Evolutionary conservation across 2,888 invertebrate species (phyloP), one percentile per base, ranked within the genome.

Genomic region (Nebria brevicollis): DNA sequence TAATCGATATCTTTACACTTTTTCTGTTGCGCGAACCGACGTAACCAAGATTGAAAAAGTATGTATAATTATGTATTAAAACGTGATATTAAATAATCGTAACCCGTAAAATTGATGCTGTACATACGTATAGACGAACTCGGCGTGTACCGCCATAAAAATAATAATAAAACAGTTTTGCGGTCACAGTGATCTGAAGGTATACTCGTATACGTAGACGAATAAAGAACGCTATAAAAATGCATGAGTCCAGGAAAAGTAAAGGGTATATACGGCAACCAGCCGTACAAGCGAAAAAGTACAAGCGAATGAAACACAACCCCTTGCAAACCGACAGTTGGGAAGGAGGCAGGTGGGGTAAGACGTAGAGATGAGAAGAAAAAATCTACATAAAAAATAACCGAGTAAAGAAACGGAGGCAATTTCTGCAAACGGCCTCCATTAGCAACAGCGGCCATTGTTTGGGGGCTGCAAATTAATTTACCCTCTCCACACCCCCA

Each of bases 391-490:
- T 88, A 88, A 88, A 89, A 89, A 88, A 88, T 88, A 88, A 88
- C 87, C 87, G 87, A 86, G 87, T 87, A 87, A 87, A 88, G 86
- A 87, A 87, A 84, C 84, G 88, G 84, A 85, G 86, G 89, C 89
- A 89, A 89, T 89, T 89, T 88, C 88, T 87, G 87, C 88, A 88
- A 88, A 89, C 89, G 89, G 88, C 88, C 87, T 88, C 89, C 89
- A 89, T 89, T 89, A 89, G 88, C 87, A 87, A 87, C 84, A 87
- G 87, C 88, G 87, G 88, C 89, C 89, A 90, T 90, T 90, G 90
- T 90, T 90, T 89, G 89, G 89, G 70, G 89, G 87, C 86, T 87
- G 88, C 88, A 89, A 90, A 90, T 90, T 90, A 90, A 90, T 90
- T 89, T 89, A 89, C 54, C 54, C 54, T 3, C 54, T 68, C 75